phyloP scores from a whole-genome alignment of 2,797 vertebrate species.

The Myoxocephalus aenaeus region DNA sequence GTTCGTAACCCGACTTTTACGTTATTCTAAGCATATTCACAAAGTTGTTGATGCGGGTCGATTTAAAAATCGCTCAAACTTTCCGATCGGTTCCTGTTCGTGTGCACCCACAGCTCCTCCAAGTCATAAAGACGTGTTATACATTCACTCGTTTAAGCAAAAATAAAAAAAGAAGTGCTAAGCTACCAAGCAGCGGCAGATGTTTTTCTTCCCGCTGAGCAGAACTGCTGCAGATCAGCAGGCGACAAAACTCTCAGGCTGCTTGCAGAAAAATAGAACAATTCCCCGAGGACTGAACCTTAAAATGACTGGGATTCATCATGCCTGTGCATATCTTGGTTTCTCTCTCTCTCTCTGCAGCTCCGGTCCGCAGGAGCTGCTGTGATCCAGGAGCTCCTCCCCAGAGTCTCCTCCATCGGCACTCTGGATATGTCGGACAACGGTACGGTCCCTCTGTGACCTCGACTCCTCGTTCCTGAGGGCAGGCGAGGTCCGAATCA shows the following conservation, averaged over 20 bases:
- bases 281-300: slow-evolving; percentile 51
- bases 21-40: not conserved
- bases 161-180: not conserved
- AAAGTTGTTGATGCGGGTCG: not conserved
- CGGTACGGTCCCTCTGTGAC: slow-evolving; percentile 77
- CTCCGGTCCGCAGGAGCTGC: slow-evolving; percentile 89
- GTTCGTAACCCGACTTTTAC: too few relatives aligned
- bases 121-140: not conserved
- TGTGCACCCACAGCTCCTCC: too few relatives aligned
- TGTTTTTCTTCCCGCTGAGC: slow-evolving; percentile 8
- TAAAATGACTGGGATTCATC: slow-evolving; percentile 58
- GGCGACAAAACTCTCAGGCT: slow-evolving; percentile 8
- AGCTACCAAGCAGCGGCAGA: slow-evolving; percentile 5
- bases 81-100: not conserved
- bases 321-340: slow-evolving; percentile 39
- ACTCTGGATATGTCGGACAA: slow-evolving; percentile 93
- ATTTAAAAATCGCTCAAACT: too few relatives aligned
- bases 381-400: slow-evolving; percentile 90
- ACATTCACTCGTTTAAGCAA: not conserved
- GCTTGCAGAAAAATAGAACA: slow-evolving; percentile 54
- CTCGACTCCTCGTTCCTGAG: slow-evolving; percentile 50
- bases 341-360: slow-evolving; percentile 70
- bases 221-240: slow-evolving; percentile 33
- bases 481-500: slow-evolving; percentile 25
- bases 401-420: slow-evolving; percentile 86